Conservation (phyloP, 2,888 invertebrate species). For the Teleogryllus oceanicus region DNA sequence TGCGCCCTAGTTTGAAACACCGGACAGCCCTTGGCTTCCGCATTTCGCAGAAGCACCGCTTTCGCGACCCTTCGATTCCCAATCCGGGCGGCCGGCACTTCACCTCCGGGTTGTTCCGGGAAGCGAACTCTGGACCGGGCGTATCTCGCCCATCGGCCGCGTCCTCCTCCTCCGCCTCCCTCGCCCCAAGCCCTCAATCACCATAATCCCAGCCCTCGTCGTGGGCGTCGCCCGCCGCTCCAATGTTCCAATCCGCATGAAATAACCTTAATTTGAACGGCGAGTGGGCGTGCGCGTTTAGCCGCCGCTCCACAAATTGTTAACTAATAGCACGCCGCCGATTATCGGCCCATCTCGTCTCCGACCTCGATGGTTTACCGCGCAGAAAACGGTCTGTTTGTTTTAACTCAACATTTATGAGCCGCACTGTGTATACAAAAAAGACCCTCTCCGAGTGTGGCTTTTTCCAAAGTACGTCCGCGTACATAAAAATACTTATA, state of each 20-base stretch:
- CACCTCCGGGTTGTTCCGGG: neutral
- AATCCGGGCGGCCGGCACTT: too few species aligned
- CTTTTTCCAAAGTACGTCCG: neutral
- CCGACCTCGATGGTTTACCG: neutral
- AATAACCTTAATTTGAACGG: constrained; percentile 6
- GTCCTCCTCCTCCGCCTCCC: neutral
- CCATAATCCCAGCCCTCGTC: neutral
- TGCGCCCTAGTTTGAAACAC: too few species aligned
- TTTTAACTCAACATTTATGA: constrained; percentile 18
- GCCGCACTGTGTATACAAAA: neutral
- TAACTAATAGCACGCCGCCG: neutral
- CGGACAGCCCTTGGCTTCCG: too few species aligned
- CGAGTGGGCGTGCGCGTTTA: neutral
- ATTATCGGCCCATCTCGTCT: neutral
- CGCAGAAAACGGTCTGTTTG: neutral
- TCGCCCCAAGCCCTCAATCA: neutral
- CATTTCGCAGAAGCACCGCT: too few species aligned
- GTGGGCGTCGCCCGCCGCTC: neutral
- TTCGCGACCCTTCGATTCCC: too few species aligned
- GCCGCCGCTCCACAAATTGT: constrained; percentile 1
- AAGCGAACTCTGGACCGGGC: neutral
- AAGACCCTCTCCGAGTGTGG: neutral
- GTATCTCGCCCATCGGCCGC: neutral
- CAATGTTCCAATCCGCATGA: constrained; percentile 18
- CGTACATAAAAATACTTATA: constrained; percentile 10